Conservation (phyloP, 2,888 invertebrate genomes). For the Diogma glabrata region DNA sequence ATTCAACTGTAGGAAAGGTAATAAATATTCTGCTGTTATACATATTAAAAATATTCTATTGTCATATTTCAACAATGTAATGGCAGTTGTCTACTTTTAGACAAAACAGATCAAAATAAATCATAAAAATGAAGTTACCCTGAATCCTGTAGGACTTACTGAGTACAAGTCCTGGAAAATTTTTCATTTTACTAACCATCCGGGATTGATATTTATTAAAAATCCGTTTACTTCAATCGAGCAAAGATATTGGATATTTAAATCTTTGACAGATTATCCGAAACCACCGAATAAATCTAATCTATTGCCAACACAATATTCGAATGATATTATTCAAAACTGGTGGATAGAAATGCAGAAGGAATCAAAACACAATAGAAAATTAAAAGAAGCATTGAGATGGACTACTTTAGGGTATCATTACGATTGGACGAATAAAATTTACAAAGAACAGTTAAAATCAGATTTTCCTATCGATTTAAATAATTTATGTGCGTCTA, state of each 20-base stretch:
- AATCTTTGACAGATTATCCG: conserved; percentile 67
- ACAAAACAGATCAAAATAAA: neutral
- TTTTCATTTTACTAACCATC: conserved; percentile 46
- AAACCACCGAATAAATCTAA: conserved; percentile 45
- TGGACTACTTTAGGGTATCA: conserved; percentile 98
- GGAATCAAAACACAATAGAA: conserved; percentile 21
- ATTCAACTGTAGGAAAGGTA: neutral
- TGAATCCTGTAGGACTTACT: conserved; percentile 24
- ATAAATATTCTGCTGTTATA: neutral
- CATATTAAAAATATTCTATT: conserved; percentile 1
- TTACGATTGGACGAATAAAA: conserved; percentile 95
- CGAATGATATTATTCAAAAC: conserved; percentile 38
- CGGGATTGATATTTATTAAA: conserved; percentile 66
- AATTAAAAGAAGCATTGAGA: conserved; percentile 45
- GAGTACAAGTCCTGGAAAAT: conserved; percentile 44
- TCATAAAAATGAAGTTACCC: neutral
- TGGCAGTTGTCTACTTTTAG: neutral
- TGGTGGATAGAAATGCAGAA: conserved; percentile 45
- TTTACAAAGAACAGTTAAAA: conserved; percentile 57
- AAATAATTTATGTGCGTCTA: conserved; percentile 45
- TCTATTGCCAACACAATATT: conserved; percentile 22
- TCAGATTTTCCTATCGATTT: conserved; percentile 65
- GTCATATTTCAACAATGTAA: neutral
- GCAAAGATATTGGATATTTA: conserved; percentile 72
- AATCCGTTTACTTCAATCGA: conserved; percentile 72